Evolutionary conservation across 2,797 vertebrate genomes (phyloP).

Genomic region (Lophius americanus): DNA sequence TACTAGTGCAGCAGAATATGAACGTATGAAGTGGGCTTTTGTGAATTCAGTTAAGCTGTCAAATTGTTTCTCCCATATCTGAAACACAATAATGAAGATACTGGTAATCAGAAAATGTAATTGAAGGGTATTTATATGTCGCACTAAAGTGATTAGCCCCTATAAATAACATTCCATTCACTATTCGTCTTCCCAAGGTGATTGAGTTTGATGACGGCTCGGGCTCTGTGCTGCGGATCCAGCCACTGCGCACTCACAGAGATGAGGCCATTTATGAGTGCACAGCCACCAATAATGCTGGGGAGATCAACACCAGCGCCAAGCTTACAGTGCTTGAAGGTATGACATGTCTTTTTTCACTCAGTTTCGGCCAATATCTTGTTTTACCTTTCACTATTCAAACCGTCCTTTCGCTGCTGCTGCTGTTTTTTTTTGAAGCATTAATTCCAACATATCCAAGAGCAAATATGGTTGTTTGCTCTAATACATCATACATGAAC

Average conservation of each 20-base stretch:
- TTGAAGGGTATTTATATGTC: conserved; percentile 6
- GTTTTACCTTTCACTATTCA: conserved; percentile 10
- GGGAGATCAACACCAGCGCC: conserved; percentile 96
- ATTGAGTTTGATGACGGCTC: conserved; percentile 97
- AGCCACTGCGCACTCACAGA: conserved; percentile 92
- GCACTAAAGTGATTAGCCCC: conserved; percentile 9
- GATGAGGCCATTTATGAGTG: conserved; percentile 98
- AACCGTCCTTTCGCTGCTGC: conserved; percentile 7
- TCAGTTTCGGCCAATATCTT: conserved; percentile 26
- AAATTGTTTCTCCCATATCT: background rate
- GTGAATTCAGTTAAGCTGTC: conserved; percentile 8
- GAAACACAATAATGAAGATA: conserved; percentile 3
- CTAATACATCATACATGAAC: conserved; percentile 62
- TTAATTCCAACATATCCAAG: conserved; percentile 43
- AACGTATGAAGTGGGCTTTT: background rate
- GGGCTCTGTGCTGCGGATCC: conserved; percentile 94
- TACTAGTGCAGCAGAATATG: conserved; percentile 1
- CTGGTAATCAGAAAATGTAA: conserved; percentile 3
- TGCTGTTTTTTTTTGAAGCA: conserved; percentile 12
- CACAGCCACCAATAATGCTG: conserved; percentile 91
- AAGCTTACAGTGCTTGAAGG: conserved; percentile 97
- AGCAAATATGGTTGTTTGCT: conserved; percentile 49
- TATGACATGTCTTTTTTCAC: conserved; percentile 64
- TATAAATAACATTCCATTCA: conserved; percentile 19
- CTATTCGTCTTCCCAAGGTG: conserved; percentile 79